These are phyloP conservation scores for Tyrannus savana DNA, from an alignment of 2,113 vertebrate genomes.

Conservation along the genomic window DNA sequence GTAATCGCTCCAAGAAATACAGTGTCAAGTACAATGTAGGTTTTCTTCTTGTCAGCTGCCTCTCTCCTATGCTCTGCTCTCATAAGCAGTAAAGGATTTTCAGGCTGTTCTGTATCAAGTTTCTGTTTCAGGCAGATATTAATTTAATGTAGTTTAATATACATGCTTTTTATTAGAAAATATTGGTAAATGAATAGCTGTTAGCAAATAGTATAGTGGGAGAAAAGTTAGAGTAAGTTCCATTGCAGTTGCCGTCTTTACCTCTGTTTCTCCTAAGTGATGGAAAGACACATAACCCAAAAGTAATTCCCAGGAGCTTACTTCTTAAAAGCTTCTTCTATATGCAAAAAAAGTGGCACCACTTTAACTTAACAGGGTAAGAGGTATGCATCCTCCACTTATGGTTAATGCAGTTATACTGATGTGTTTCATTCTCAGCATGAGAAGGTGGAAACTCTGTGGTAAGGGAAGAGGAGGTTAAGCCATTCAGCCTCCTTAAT, in stretches of 20 bases:
- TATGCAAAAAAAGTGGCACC: neutral
- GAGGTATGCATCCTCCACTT: neutral
- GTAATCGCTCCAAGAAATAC: neutral
- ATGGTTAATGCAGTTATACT: neutral
- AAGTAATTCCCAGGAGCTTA: neutral
- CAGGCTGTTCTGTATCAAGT: neutral
- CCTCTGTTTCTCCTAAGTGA: neutral
- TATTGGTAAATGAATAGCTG: neutral
- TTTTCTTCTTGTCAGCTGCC: neutral
- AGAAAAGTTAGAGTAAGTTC: neutral
- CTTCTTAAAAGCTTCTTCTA: neutral
- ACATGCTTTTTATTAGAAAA: neutral
- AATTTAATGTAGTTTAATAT: neutral
- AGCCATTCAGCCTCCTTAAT: neutral
- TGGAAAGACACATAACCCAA: neutral
- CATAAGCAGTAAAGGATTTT: neutral
- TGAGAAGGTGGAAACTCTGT: neutral
- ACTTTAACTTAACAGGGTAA: neutral
- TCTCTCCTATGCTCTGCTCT: neutral
- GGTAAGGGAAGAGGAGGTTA: neutral
- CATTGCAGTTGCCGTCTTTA: neutral
- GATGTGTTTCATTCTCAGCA: neutral
- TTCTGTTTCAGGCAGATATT: neutral
- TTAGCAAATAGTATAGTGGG: neutral
- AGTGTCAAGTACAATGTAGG: rapidly evolving